Conservation (phyloP, 1,140 invertebrate genomes). For the Drosophila jambulina region DNA sequence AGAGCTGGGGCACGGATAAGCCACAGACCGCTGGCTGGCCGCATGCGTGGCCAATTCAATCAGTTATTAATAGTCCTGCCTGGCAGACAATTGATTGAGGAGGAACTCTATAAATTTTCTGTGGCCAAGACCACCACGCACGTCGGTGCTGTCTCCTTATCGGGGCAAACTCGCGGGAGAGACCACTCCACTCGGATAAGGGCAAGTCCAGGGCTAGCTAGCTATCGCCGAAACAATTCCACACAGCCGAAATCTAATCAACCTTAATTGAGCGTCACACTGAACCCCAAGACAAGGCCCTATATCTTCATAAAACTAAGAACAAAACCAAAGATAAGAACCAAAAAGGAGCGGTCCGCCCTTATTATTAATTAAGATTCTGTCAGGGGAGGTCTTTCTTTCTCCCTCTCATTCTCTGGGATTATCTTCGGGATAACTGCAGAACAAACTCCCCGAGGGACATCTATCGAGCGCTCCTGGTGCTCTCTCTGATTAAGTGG, state of each 20-base stretch:
- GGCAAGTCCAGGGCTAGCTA: conserved; percentile 42
- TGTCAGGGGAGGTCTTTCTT: conserved; percentile 55
- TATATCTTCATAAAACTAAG: conserved; percentile 20
- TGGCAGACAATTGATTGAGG: conserved; percentile 70
- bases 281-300: conserved; percentile 21
- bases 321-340: conserved; percentile 9
- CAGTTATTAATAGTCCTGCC: conserved; percentile 71
- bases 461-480: conserved; percentile 17
- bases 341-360: conserved; percentile 10
- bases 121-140: conserved; percentile 55
- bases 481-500: conserved; percentile 72
- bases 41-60: conserved; percentile 60
- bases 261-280: conserved; percentile 56
- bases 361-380: conserved; percentile 67
- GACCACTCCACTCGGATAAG: conserved; percentile 42
- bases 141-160: conserved; percentile 48
- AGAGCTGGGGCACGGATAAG: conserved; percentile 16
- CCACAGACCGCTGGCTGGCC: background rate
- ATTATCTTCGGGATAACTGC: conserved; percentile 24
- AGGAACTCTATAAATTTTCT: conserved; percentile 47
- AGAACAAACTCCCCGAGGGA: conserved; percentile 37
- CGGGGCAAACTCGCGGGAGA: conserved; percentile 25
- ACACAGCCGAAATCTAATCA: conserved; percentile 66
- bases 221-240: conserved; percentile 34
- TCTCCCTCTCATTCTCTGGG: conserved; percentile 6